These are phyloP conservation scores for Apotomis betuletana DNA, from an alignment of 2,888 invertebrate genomes.

Conservation along the genomic window DNA sequence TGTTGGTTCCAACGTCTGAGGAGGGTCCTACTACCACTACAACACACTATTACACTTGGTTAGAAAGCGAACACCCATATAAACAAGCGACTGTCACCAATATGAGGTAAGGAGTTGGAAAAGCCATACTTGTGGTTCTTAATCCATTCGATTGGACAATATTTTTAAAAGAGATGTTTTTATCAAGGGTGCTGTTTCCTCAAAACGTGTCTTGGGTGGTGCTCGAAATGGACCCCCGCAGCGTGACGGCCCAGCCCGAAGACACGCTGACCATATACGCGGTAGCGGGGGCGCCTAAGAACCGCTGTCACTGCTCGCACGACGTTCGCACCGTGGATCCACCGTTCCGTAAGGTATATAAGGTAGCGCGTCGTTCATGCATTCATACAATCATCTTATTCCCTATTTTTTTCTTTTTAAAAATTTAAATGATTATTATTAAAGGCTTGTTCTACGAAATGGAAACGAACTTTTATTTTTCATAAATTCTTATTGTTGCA, in stretches of 20 bases:
- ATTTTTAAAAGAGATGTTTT: constrained; percentile 7
- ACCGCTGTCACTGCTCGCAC: constrained; percentile 65
- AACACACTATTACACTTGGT: constrained; percentile 93
- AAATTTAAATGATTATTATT: too few relatives aligned
- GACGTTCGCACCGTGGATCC: constrained; percentile 62
- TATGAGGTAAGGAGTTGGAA: constrained; percentile 84
- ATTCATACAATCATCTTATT: constrained; percentile 33
- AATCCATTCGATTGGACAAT: background rate
- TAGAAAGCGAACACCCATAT: constrained; percentile 99
- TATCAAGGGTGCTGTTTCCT: constrained; percentile 92
- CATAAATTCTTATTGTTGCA: too few relatives aligned
- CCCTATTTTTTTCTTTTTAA: background rate
- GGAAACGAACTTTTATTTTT: too few relatives aligned
- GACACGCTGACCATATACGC: constrained; percentile 90
- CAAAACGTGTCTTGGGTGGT: constrained; percentile 95
- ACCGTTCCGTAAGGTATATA: constrained; percentile 78
- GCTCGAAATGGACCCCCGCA: constrained; percentile 95
- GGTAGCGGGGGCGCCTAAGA: constrained; percentile 68
- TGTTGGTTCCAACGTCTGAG: constrained; percentile 75
- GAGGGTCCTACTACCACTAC: constrained; percentile 84
- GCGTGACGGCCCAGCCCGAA: constrained; percentile 96
- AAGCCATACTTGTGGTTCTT: background rate
- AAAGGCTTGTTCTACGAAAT: too few relatives aligned
- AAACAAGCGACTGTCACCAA: constrained; percentile 93
- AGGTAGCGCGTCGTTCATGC: constrained; percentile 59